These are phyloP conservation scores for Druon quercuslanigerum DNA, from an alignment of 1,140 invertebrate species.

Conservation along the genomic window DNA sequence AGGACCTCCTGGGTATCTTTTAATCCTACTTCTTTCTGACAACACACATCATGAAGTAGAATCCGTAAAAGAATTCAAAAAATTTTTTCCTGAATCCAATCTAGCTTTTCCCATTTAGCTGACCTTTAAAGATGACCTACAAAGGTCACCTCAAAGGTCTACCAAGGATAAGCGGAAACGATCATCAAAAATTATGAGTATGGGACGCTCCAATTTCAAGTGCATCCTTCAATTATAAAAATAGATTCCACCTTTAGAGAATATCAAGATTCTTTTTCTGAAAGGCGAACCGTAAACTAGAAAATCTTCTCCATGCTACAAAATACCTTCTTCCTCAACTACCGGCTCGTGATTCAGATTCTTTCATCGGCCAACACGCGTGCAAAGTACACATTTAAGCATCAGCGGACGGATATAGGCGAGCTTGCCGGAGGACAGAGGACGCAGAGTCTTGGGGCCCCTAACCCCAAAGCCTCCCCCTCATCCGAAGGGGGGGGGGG, in stretches of 20 bases:
- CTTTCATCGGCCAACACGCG: constrained; percentile 20
- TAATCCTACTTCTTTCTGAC: too few relatives aligned
- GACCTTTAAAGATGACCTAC: too few relatives aligned
- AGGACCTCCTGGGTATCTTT: too few relatives aligned
- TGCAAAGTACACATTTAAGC: constrained; percentile 30
- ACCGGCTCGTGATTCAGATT: background rate
- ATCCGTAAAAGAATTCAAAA: too few relatives aligned
- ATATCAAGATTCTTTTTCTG: background rate
- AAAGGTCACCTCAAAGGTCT: too few relatives aligned
- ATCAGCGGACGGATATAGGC: constrained; percentile 25
- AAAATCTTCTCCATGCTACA: background rate
- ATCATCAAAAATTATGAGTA: too few relatives aligned
- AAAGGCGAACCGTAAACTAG: background rate
- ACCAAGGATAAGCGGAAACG: too few relatives aligned
- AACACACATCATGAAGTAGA: too few relatives aligned
- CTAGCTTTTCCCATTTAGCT: too few relatives aligned
- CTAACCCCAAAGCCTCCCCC: background rate
- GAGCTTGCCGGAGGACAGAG: constrained; percentile 22
- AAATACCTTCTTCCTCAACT: constrained; percentile 1
- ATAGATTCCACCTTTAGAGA: background rate
- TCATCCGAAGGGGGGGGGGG: background rate
- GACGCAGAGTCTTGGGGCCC: constrained; percentile 16
- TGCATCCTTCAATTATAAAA: too few relatives aligned
- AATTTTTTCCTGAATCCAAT: too few relatives aligned
- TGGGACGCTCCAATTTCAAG: too few relatives aligned